phyloP scores from a whole-genome alignment of 2,113 vertebrate species.

The Phyllostomus hastatus region DNA sequence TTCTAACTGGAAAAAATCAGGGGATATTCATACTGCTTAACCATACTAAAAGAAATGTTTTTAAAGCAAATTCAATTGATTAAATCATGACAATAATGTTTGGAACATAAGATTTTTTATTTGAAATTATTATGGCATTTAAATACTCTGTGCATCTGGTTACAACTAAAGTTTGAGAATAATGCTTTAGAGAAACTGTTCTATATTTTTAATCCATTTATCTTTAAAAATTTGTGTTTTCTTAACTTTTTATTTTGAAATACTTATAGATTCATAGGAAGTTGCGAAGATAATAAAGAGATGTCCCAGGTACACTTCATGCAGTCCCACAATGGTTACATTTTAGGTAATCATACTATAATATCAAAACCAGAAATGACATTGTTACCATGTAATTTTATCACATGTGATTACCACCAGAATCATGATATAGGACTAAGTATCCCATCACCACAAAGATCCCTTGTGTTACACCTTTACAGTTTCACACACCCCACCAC shows the following conservation, averaged over 20 bases:
- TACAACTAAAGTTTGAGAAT: conserved; percentile 1
- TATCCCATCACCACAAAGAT: background rate
- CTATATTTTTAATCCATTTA: background rate
- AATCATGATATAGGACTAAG: background rate
- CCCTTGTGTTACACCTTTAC: background rate
- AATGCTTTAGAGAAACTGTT: background rate
- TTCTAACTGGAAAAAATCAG: background rate
- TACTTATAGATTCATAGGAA: background rate
- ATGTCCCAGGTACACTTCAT: background rate
- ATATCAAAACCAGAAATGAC: background rate
- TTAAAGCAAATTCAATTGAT: background rate
- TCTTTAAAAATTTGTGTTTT: background rate
- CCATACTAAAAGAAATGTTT: background rate
- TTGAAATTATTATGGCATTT: background rate
- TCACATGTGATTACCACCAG: background rate
- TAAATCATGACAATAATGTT: background rate
- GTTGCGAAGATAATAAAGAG: background rate
- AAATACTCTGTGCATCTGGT: background rate
- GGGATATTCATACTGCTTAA: background rate
- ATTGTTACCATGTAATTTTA: background rate
- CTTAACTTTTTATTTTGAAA: background rate
- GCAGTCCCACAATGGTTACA: background rate
- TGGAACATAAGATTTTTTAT: background rate
- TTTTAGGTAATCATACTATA: background rate
- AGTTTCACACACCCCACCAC: background rate